Conservation (phyloP, 2,113 vertebrate species). For the Vidua chalybeata region DNA sequence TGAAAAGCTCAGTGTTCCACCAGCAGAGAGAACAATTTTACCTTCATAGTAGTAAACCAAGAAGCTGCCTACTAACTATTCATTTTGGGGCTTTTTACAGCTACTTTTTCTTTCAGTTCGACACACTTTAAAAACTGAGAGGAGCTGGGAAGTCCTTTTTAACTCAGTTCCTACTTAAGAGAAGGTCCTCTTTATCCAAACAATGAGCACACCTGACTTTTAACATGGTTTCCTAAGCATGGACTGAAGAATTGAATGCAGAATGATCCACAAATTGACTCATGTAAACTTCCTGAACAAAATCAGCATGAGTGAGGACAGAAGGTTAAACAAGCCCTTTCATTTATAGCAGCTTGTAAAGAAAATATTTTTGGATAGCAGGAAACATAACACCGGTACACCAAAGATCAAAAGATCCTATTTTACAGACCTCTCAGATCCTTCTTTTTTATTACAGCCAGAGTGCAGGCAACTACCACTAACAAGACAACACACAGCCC, state of each 20-base stretch:
- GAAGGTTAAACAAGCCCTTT: slow-evolving; percentile 46
- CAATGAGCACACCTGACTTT: slow-evolving; percentile 1
- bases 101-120: background rate
- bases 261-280: background rate
- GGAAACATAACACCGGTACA: slow-evolving; percentile 20
- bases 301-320: background rate
- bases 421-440: background rate
- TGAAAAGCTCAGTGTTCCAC: background rate
- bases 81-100: background rate
- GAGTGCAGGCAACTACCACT: background rate
- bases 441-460: slow-evolving; percentile 7
- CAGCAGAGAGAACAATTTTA: background rate
- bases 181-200: background rate
- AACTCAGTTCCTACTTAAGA: background rate
- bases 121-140: background rate
- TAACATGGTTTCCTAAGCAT: background rate
- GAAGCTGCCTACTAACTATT: background rate
- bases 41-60: background rate
- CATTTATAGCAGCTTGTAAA: slow-evolving; percentile 37
- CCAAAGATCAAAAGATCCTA: slow-evolving; percentile 48
- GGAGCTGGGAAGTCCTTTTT: background rate
- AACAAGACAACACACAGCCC: background rate
- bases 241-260: background rate
- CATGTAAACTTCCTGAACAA: slow-evolving; percentile 6
- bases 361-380: slow-evolving; percentile 59